Evolutionary conservation across 2,797 vertebrate species (phyloP).

Genomic region (Myoxocephalus aenaeus): DNA sequence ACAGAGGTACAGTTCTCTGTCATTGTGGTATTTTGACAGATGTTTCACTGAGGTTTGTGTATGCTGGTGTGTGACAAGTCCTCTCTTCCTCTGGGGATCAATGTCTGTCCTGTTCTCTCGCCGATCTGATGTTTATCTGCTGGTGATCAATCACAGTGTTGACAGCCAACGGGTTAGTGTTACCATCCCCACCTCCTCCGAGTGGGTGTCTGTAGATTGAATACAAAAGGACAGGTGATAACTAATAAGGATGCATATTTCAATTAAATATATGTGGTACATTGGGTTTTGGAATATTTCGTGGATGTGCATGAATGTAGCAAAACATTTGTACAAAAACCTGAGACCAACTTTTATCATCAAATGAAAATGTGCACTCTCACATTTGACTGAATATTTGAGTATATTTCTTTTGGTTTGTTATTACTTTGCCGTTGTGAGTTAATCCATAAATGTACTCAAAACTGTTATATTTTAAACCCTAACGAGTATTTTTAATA

Average conservation of each 20-base stretch:
- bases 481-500: background rate
- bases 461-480: background rate
- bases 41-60: conserved; percentile 78
- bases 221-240: conserved; percentile 48
- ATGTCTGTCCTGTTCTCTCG: conserved; percentile 82
- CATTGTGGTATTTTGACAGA: conserved; percentile 80
- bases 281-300: background rate
- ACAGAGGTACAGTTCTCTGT: conserved; percentile 76
- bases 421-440: background rate
- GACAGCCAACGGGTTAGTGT: conserved; percentile 79
- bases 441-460: background rate
- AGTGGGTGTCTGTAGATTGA: conserved; percentile 46
- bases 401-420: background rate
- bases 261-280: conserved; percentile 26
- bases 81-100: conserved; percentile 81
- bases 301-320: background rate
- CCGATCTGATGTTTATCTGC: conserved; percentile 83
- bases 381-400: background rate
- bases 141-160: conserved; percentile 82
- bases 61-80: conserved; percentile 78
- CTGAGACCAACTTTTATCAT: background rate
- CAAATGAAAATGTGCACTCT: background rate
- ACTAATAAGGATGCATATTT: conserved; percentile 27
- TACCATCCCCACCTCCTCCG: conserved; percentile 66
- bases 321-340: background rate